Percentiles rank a stretch among this genome's conserved stretches.
These are phyloP conservation scores for Ochropleura plecta DNA, from an alignment of 2,888 invertebrate species.

Conservation along the genomic window DNA sequence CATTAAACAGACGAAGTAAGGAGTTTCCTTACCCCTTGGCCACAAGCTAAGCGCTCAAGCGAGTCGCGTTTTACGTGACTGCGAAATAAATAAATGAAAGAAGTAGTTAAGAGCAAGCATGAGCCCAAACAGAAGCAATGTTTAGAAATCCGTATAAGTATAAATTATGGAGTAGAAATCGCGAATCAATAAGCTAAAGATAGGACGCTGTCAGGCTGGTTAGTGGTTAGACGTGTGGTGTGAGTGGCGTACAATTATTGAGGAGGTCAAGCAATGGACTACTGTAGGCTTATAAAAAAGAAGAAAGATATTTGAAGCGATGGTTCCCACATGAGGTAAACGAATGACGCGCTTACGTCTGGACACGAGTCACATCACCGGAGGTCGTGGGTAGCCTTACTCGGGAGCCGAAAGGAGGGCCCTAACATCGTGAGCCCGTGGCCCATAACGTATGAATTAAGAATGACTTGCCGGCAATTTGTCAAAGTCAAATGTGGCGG, in stretches of 20 bases:
- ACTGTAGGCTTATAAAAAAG: neutral
- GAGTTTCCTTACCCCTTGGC: neutral
- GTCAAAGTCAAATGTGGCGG: constrained; percentile 56
- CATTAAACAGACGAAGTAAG: constrained; percentile 8
- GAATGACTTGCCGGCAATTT: constrained; percentile 58
- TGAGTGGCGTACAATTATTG: neutral
- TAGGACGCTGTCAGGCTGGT: neutral
- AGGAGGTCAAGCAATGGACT: neutral
- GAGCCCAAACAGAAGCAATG: neutral
- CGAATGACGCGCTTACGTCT: neutral
- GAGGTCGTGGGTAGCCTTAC: neutral
- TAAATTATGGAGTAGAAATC: neutral
- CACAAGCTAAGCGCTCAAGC: neutral
- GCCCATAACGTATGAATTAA: constrained; percentile 57
- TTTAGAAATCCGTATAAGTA: no score
- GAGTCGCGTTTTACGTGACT: neutral
- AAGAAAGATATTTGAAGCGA: neutral
- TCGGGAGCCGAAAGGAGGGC: neutral
- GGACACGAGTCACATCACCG: neutral
- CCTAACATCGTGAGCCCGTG: constrained; percentile 31
- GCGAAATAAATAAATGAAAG: neutral
- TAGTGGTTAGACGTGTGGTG: no score
- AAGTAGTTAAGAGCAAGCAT: neutral
- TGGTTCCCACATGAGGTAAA: neutral
- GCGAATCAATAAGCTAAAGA: neutral